Percentiles rank a stretch among this genome's conserved stretches.
phyloP scores from a whole-genome alignment of 1,140 invertebrate species.

The Bombus confusus region DNA sequence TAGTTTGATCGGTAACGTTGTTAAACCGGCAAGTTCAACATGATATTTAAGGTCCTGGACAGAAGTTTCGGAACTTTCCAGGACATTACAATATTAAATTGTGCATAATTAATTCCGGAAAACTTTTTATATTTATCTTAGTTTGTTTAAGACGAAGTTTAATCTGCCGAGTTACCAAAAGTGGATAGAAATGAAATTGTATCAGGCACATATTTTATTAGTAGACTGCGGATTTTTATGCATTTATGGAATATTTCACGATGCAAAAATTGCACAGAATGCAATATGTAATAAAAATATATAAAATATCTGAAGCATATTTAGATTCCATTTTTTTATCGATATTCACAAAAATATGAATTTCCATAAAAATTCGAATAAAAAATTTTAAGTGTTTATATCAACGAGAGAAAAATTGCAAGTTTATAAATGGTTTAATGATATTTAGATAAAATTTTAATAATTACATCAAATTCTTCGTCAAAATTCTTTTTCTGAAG shows the following conservation, averaged over 20 bases:
- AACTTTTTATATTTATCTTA: constrained; percentile 1
- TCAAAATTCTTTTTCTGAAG: neutral
- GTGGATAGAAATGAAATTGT: neutral
- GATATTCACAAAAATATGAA: neutral
- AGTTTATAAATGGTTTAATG: neutral
- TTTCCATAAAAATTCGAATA: neutral
- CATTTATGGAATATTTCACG: neutral
- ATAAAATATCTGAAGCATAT: neutral
- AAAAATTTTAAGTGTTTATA: neutral
- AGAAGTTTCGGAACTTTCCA: neutral
- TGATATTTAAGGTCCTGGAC: constrained; percentile 1
- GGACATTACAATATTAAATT: constrained; percentile 35
- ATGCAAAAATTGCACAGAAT: neutral
- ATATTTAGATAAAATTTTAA: neutral
- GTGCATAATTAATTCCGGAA: neutral
- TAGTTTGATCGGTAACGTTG: constrained; percentile 27
- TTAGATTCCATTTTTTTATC: neutral
- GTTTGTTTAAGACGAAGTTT: neutral
- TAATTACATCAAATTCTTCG: neutral
- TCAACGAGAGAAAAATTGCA: neutral
- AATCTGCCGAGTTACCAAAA: neutral
- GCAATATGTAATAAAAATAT: no score
- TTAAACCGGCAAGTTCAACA: constrained; percentile 21
- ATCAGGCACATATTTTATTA: neutral
- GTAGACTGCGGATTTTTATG: neutral